These are phyloP conservation scores for Eledona agricola DNA, from an alignment of 2,888 invertebrate species.

Conservation along the genomic window DNA sequence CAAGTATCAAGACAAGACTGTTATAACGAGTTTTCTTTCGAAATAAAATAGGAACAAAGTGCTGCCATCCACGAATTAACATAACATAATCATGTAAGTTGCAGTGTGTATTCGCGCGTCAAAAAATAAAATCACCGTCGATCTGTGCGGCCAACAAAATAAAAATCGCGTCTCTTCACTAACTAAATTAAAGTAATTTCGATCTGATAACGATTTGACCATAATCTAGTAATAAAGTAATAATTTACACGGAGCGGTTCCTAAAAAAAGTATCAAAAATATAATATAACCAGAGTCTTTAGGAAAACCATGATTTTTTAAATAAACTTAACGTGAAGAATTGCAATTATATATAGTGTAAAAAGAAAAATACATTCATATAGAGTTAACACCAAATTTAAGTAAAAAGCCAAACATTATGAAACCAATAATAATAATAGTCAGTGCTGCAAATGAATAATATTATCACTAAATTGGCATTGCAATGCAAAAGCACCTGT, in stretches of 20 bases:
- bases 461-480: constrained; percentile 33
- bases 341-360: constrained; percentile 7
- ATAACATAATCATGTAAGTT: constrained; percentile 15
- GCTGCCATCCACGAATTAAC: constrained; percentile 20
- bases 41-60: constrained; percentile 23
- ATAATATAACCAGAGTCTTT: too few relatives aligned
- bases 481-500: constrained; percentile 38
- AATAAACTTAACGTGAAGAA: too few relatives aligned
- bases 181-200: constrained; percentile 32
- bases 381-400: constrained; percentile 30
- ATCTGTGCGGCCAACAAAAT: constrained; percentile 13
- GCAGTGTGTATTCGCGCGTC: background rate
- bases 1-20: constrained; percentile 22
- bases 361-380: constrained; percentile 17
- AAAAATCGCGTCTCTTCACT: background rate
- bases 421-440: constrained; percentile 1
- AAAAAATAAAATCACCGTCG: constrained; percentile 4
- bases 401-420: constrained; percentile 31
- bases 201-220: constrained; percentile 36
- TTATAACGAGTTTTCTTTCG: too few relatives aligned
- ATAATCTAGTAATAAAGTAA: too few relatives aligned
- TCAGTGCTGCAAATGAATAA: constrained; percentile 20
- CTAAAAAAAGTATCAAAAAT: constrained; percentile 12
- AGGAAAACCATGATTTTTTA: too few relatives aligned
- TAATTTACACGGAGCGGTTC: constrained; percentile 24